Base-by-base conservation (phyloP, 1,140 invertebrate genomes). In the Drosophila malerkotliana region DNA sequence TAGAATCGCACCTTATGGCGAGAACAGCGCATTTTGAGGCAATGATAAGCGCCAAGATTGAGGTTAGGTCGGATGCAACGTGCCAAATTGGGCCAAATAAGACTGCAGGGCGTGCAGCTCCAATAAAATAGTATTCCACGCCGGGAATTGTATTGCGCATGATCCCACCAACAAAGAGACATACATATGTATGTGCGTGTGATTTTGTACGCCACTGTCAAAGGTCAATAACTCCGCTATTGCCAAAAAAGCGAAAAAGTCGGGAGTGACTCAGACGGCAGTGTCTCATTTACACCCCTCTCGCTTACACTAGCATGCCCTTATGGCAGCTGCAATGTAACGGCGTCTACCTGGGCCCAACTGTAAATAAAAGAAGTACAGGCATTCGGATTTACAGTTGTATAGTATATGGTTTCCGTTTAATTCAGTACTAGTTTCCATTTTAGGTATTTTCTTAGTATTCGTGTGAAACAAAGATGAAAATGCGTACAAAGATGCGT, bases 191-290 rank as follows among this genome's bases (percentile, higher is more conserved):
- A 18, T 30, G 18, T 30, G 18, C 4, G 2, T 12, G 60, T 57
- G 30, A 45, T 32, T 52, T 34, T 57, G 37, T 61, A 72, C 67
- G 51, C 76, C 66, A 68, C 60, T 66, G 78, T 67, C 82, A 82
- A 78, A 78, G 81, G 83, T 85, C 83, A 87, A 87, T 82, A 82
- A 78, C 81, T 69, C 57, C 47, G 60, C n/a, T 8, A 41, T 66
- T 77, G 59, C 44, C 72, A 53, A 44, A 73, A 75, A 18, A 39
- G 18, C 18, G 10, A 56, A 48, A 24, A 74, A 48, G 52, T 66
- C 39, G 24, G 15, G 14, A 26, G 24, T 74, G 72, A 75, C 71
- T 75, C 72, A 75, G 60, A 75, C 60, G 47, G 30, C 59, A 14
- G 14, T 14, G 47, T 18, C 18, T 47, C 41, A 44, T 9, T 7